These are phyloP conservation scores for Anguilla marmorata DNA, from an alignment of 2,797 vertebrate genomes.

Conservation along the genomic window DNA sequence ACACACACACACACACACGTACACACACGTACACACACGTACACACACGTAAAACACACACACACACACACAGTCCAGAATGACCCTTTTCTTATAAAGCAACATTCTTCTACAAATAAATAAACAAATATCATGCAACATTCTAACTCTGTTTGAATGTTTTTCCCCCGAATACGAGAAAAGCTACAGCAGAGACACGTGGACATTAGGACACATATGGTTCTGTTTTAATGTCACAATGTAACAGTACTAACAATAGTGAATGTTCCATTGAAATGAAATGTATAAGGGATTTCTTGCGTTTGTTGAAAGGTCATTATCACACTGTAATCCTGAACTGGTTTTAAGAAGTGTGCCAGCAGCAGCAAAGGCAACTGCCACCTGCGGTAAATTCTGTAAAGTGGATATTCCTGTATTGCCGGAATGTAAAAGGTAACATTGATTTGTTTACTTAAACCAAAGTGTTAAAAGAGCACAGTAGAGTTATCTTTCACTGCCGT, in stretches of 20 bases:
- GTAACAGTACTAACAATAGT: neutral
- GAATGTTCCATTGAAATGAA: neutral
- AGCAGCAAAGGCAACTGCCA: neutral
- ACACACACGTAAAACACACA: neutral
- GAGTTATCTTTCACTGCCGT: neutral
- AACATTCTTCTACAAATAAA: neutral
- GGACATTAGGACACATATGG: neutral
- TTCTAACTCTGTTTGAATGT: neutral
- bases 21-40: neutral
- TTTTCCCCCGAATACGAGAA: neutral
- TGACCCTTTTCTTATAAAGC: neutral
- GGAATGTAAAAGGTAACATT: conserved; percentile 18
- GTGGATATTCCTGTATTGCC: conserved; percentile 30
- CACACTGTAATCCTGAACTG: neutral
- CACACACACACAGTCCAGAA: neutral
- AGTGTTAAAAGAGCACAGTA: neutral
- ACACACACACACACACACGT: neutral
- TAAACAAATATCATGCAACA: neutral
- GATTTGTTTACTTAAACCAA: conserved; percentile 9
- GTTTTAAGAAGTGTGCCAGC: neutral
- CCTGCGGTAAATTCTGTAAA: neutral
- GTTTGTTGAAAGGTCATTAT: neutral
- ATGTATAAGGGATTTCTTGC: neutral
- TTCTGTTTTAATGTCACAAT: neutral
- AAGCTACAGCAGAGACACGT: neutral